Conservation (phyloP, 2,888 invertebrate species). For the Monochamus alternatus region DNA sequence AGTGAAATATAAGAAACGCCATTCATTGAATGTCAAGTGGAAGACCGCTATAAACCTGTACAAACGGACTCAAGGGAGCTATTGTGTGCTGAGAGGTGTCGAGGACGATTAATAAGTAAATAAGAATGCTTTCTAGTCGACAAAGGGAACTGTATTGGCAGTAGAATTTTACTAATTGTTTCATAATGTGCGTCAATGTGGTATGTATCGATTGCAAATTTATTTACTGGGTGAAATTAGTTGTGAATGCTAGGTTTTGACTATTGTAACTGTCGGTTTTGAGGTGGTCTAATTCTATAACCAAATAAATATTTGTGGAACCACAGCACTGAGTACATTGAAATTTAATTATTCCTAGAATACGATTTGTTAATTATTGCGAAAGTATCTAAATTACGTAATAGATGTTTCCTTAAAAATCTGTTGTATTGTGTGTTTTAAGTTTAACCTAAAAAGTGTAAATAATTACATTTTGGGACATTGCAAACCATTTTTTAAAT, state of each 20-base stretch:
- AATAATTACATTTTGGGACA: no score
- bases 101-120: constrained; percentile 7
- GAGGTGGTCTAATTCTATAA: neutral
- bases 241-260: neutral
- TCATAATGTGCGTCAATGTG: constrained; percentile 9
- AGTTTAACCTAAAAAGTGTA: no score
- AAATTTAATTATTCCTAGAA: neutral
- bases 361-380: no score
- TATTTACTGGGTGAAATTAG: neutral
- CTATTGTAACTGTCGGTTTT: neutral
- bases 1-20: neutral
- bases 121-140: constrained; percentile 14
- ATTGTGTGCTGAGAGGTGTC: constrained; percentile 5
- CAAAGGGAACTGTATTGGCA: constrained; percentile 23
- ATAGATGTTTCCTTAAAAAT: no score
- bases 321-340: neutral
- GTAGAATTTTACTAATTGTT: constrained; percentile 17
- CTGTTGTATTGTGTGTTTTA: no score
- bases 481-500: no score
- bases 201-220: constrained; percentile 2
- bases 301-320: neutral
- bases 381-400: no score
- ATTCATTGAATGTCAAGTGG: neutral
- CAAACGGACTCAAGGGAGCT: constrained; percentile 3
- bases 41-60: neutral